Percentiles rank a stretch among this genome's conserved stretches.
Evolutionary conservation across 2,113 vertebrate species (phyloP).

Genomic region (Xiphophorus couchianus): DNA sequence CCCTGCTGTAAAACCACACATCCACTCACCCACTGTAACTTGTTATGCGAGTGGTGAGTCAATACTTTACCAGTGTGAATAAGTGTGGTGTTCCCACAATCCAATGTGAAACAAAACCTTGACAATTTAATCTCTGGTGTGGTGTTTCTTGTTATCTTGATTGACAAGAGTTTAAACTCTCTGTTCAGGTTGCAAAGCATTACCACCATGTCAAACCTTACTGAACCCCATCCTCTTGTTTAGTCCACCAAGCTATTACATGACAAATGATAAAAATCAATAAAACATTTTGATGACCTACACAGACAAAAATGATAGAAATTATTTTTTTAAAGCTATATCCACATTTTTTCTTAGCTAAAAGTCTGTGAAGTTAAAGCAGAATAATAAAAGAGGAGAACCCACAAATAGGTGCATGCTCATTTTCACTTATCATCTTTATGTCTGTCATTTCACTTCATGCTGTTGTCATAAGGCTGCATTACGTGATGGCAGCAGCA

Average conservation of each 20-base stretch:
- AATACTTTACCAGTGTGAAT: constrained; percentile 38
- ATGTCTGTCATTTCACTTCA: constrained; percentile 1
- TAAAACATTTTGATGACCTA: not conserved
- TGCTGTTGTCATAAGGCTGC: not conserved
- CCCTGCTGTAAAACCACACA: constrained; percentile 15
- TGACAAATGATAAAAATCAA: not conserved
- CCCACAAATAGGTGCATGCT: constrained; percentile 8
- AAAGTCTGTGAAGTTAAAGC: not conserved
- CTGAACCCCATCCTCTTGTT: not conserved
- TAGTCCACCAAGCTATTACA: not conserved
- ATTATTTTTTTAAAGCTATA: not conserved
- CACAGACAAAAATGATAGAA: not conserved
- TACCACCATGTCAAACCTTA: not conserved
- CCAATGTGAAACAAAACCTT: constrained; percentile 18
- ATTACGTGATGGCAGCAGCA: constrained; percentile 12
- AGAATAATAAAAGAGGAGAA: not conserved
- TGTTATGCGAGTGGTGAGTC: constrained; percentile 43
- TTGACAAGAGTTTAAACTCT: constrained; percentile 7
- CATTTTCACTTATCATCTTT: not conserved
- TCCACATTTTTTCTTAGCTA: not conserved
- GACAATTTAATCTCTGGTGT: constrained; percentile 25
- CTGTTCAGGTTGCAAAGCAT: not conserved
- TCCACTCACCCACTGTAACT: constrained; percentile 41
- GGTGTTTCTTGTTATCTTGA: constrained; percentile 8
- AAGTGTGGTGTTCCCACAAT: constrained; percentile 34